phyloP scores from a whole-genome alignment of 1,140 invertebrate genomes.

The Neodiprion virginianus region DNA sequence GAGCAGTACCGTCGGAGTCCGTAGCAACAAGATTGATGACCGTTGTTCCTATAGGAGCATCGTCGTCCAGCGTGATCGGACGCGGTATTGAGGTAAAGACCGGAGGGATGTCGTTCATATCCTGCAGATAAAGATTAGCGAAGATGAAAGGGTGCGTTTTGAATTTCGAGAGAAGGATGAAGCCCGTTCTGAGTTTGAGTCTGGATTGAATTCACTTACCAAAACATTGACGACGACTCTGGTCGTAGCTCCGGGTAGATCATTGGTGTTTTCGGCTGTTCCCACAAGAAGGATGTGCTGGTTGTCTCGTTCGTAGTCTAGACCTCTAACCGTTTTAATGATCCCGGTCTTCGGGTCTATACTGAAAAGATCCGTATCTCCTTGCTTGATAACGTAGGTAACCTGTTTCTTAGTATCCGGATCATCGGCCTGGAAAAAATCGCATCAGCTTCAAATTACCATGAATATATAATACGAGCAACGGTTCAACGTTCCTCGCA shows the following conservation, averaged over 20 bases:
- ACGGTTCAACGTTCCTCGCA: too few relatives aligned
- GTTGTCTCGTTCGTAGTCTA: constrained; percentile 81
- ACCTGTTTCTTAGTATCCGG: constrained; percentile 82
- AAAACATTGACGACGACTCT: constrained; percentile 79
- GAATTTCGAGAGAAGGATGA: background rate
- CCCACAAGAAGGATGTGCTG: constrained; percentile 80
- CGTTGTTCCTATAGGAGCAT: constrained; percentile 78
- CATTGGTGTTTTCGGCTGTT: constrained; percentile 79
- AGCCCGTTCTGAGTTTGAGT: too few relatives aligned
- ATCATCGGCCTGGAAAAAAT: constrained; percentile 69
- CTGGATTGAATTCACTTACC: constrained; percentile 57
- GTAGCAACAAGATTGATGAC: constrained; percentile 80
- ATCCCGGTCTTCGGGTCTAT: constrained; percentile 81
- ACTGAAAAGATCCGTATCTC: constrained; percentile 79
- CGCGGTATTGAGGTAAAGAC: constrained; percentile 81
- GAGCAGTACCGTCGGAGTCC: constrained; percentile 82
- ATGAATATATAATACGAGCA: background rate
- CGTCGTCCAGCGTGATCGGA: constrained; percentile 84
- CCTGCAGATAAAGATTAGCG: constrained; percentile 58
- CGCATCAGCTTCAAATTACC: constrained; percentile 23
- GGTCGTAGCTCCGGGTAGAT: constrained; percentile 75
- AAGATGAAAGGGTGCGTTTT: background rate
- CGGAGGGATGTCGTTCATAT: constrained; percentile 85
- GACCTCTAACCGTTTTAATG: constrained; percentile 74
- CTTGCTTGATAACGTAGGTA: constrained; percentile 84